Base-by-base conservation (phyloP, 1,140 invertebrate species). In the Matsumurasca onukii region DNA sequence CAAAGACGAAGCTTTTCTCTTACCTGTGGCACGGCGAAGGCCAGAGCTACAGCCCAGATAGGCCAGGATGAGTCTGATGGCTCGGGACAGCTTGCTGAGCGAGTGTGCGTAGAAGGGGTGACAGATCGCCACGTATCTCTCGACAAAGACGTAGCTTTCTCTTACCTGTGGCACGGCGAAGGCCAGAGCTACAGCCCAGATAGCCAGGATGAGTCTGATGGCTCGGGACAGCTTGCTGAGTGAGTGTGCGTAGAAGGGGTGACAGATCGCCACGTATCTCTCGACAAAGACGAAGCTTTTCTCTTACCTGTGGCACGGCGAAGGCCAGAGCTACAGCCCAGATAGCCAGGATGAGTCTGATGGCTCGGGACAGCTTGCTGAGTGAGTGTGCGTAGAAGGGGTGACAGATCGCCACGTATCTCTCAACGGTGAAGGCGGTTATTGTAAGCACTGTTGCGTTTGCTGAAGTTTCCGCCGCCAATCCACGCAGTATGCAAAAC, bases 331-430 rank as follows among this genome's bases (percentile, higher is more conserved):
- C 88, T 63, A 89, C 72, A 2, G 89, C 67, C 90, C 90, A 92
- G 72, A 91, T 86, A n/a, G 80, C 80, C 13, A 91, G 78, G 20
- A 91, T 87, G 63, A 88, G 87, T 69, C 87, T 85, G 0, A 91
- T 82, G 0, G 88, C 89, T 62, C 90, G 79, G 13, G 87, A 90
- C 1, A 91, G 78, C 64, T 90, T 91, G 0, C 91, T 92, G 83
- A 94, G 90, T 1, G 88, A 87, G 76, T 94, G 89, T 25, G 88
- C 81, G 72, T 89, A 86, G 30, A 97, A 80, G 0, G 94, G 93
- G 79, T 97, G 90, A 75, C 94, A 97, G 73, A 98, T 97, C 20
- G 95, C 95, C 30, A 97, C 78, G 80, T 96, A 97, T 51, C 94
- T 84, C 78, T 93, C 91, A 74, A 88, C 86, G 0, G 91, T 92